Conservation (phyloP, 2,797 vertebrate genomes). For the Poliocrania exsul region DNA sequence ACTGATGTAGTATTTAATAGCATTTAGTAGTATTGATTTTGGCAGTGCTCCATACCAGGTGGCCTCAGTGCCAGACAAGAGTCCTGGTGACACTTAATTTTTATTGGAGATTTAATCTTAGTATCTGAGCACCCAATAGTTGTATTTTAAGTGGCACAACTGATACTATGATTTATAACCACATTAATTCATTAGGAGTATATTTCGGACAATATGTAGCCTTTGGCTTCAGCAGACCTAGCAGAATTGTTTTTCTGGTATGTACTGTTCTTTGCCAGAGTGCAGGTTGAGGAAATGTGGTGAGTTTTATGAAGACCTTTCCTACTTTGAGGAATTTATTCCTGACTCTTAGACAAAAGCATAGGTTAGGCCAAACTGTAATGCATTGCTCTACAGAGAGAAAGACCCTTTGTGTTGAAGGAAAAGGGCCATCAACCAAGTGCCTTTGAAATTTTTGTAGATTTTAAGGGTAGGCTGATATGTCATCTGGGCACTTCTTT, state of each 20-base stretch:
- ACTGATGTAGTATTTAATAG: neutral
- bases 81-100: neutral
- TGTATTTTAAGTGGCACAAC: neutral
- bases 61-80: neutral
- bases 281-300: neutral
- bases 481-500: neutral
- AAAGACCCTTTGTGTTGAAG: neutral
- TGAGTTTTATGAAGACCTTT: neutral
- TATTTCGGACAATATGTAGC: neutral
- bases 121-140: neutral
- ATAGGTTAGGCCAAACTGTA: neutral
- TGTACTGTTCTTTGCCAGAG: neutral
- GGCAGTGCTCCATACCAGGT: neutral
- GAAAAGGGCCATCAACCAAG: neutral
- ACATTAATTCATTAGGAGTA: neutral
- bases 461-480: neutral
- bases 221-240: neutral
- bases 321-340: neutral
- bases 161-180: neutral
- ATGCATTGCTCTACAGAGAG: neutral
- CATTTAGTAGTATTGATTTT: conserved; percentile 12
- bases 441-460: neutral
- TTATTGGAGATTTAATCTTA: neutral
- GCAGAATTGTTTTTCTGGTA: neutral
- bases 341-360: neutral